Base-by-base conservation (phyloP, 1,140 invertebrate genomes). In the Lethrus apterus region DNA sequence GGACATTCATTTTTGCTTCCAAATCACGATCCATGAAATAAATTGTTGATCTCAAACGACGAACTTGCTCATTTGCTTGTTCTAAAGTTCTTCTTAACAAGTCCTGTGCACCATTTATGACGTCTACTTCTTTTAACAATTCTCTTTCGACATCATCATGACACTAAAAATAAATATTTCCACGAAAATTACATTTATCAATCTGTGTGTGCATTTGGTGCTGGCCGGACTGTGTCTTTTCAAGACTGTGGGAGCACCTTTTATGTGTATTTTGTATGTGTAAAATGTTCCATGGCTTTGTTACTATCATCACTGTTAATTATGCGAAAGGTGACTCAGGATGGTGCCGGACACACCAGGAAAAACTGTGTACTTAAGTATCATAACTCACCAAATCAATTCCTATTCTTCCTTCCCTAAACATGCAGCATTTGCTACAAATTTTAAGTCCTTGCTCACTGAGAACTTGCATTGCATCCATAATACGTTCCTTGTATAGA, bases 11-110 rank as follows among this genome's bases (percentile, higher is more conserved):
- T 66, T 93, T 94, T 56, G 89, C 83, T 44, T 84, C 76, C 4
- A 93, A 65, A 69, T 93, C 89, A 38, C 80, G 77, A 58, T 92
- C 86, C 34, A 94, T 71, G 31, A 83, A 75, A 63, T 86, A 91
- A 31, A 82, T 75, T 3, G 81, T 80, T 21, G 87, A 80, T 40
- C 88, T 77, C 21, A 91, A 72, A 48, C 82, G 76, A 11, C 90
- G 77, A 54, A 91, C 76, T 69, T 91, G 85, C 68, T 93, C 88
- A 26, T 78, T 77, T 0, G 78, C 72, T 65, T 90, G 78, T 56
- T 89, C 81, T 4, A 86, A 64, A 18, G 81, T 77, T 47, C 81
- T 72, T 51, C 74, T 72, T 8, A 92, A 66, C n/a, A 89, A 63
- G 44, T 65, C 70, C 59, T 81, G 73, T 18, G 73, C 76, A 14